Evolutionary conservation across 2,888 invertebrate species (phyloP).

Genomic region (Philonicus albiceps): DNA sequence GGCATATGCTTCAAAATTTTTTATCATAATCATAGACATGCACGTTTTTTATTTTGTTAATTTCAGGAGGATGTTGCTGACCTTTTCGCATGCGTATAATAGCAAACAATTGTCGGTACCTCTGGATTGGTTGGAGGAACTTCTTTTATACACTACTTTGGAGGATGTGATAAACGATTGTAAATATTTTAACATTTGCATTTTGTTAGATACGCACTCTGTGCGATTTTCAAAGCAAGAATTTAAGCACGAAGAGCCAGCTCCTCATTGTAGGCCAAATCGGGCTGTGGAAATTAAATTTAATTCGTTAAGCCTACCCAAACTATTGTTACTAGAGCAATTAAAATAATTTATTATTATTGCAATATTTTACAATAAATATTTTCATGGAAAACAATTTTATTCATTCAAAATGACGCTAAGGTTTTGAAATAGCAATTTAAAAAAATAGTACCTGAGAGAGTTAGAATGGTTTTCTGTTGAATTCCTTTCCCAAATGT

Average conservation of each 20-base stretch:
- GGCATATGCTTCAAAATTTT: not conserved
- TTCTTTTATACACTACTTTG: conserved; percentile 56
- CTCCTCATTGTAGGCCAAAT: not conserved
- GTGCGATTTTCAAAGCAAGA: conserved; percentile 62
- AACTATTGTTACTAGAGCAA: conserved; percentile 57
- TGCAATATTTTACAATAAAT: not conserved
- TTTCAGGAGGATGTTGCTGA: conserved; percentile 65
- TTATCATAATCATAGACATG: not conserved
- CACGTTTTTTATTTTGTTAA: not conserved
- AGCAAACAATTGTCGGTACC: conserved; percentile 67
- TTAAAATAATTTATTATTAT: not conserved
- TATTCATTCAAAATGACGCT: too few relatives aligned
- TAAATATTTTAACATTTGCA: conserved; percentile 56
- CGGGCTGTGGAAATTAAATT: conserved; percentile 52
- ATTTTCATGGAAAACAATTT: not conserved
- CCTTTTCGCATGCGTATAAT: conserved; percentile 68
- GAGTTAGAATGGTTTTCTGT: too few relatives aligned
- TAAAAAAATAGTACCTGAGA: too few relatives aligned
- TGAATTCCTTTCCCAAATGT: too few relatives aligned
- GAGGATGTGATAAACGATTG: conserved; percentile 53
- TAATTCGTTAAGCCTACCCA: conserved; percentile 56
- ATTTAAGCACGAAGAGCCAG: conserved; percentile 55
- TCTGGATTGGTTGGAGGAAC: conserved; percentile 62
- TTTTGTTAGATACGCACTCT: conserved; percentile 54
- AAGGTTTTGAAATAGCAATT: too few relatives aligned